Percentiles rank a stretch among this genome's conserved stretches.
phyloP scores from a whole-genome alignment of 1,140 invertebrate species.

The Lasioglossum baleicum region DNA sequence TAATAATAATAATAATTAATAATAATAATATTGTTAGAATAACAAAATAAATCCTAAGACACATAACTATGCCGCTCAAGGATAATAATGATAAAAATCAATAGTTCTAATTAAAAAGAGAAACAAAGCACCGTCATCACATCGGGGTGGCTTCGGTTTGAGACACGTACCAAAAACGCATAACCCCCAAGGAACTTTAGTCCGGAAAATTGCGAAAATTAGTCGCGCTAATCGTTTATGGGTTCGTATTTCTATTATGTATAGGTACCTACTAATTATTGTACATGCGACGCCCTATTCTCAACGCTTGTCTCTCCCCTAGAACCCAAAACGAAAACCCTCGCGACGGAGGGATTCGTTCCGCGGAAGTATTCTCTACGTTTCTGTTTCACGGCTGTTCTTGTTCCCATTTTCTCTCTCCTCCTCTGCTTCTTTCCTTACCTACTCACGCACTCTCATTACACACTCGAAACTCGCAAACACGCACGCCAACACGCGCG shows the following conservation, averaged over 20 bases:
- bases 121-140: conserved; percentile 80
- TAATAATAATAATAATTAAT: conserved; percentile 39
- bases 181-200: conserved; percentile 76
- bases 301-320: conserved; percentile 26
- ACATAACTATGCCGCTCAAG: conserved; percentile 35
- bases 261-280: conserved; percentile 61
- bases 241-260: conserved; percentile 2
- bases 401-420: too few relatives aligned
- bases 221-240: conserved; percentile 35
- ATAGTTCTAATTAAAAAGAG: conserved; percentile 67
- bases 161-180: conserved; percentile 63
- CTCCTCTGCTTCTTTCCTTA: not conserved
- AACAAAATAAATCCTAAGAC: conserved; percentile 60
- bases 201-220: conserved; percentile 63
- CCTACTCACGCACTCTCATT: not conserved
- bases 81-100: conserved; percentile 50
- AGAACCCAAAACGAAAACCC: too few relatives aligned
- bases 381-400: conserved; percentile 12
- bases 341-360: not conserved
- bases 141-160: conserved; percentile 69
- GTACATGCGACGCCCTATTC: conserved; percentile 54
- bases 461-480: not conserved
- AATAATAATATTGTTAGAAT: conserved; percentile 54
- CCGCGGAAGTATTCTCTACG: not conserved
- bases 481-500: conserved; percentile 5